Percentiles rank a stretch among this genome's conserved stretches.
Conservation (phyloP, 2,888 invertebrate genomes). For the Hetaerina titia region DNA sequence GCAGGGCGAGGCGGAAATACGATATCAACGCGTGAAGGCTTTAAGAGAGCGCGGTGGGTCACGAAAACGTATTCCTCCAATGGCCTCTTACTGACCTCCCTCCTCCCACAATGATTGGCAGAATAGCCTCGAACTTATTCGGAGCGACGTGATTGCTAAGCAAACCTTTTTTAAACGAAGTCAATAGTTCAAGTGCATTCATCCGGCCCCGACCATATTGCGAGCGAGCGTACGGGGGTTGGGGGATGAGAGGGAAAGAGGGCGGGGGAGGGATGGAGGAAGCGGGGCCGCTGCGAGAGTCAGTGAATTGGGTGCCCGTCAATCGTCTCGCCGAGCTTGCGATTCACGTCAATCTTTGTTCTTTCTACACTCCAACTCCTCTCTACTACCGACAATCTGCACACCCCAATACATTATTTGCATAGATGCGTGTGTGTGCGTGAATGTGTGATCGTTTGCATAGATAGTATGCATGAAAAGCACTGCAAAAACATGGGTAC, state of each 20-base stretch:
- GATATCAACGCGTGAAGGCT: background rate
- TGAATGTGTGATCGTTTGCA: no score
- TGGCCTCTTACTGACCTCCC: background rate
- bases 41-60: background rate
- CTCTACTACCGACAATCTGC: background rate
- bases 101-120: background rate
- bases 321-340: background rate
- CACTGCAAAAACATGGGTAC: no score
- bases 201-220: slow-evolving; percentile 38
- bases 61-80: slow-evolving; percentile 6
- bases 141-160: slow-evolving; percentile 46
- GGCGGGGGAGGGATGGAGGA: background rate
- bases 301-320: background rate
- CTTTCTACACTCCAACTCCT: background rate
- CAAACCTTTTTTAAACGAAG: slow-evolving; percentile 66
- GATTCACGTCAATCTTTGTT: slow-evolving; percentile 26
- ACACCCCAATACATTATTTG: background rate
- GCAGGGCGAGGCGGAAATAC: slow-evolving; percentile 30
- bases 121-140: slow-evolving; percentile 38
- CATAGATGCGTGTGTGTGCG: no score
- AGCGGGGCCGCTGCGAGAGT: background rate
- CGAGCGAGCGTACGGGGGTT: background rate
- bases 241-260: background rate
- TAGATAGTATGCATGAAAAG: no score
- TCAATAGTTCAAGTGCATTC: slow-evolving; percentile 65